Evolutionary conservation across 2,113 vertebrate genomes (phyloP), one percentile per base, ranked within the genome.

Genomic region (Piliocolobus tephrosceles): DNA sequence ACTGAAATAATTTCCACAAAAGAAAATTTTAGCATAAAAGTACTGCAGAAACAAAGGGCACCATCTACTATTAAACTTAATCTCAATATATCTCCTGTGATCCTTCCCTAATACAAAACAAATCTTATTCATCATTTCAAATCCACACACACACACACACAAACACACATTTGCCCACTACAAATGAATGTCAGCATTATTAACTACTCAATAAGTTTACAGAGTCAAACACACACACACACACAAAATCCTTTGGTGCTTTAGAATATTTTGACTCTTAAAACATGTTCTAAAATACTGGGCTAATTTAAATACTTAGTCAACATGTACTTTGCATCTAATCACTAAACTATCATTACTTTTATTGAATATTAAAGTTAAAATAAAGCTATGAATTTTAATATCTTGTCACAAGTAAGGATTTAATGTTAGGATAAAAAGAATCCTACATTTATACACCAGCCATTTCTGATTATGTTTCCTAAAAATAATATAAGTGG

Each of bases 221-320:
- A 90, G 18, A 9, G 43, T 58, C 61, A 95, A 75, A 50, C 18
- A 85, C 61, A 64, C 27, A 55, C 18, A 50, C 47, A 47, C 45
- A 47, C 50, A 17, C 17, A 78, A 83, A 92, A 80, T 23, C 9
- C 9, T 75, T 43, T 47, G 47, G 20, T 88, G 23, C 61, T 90
- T 96, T 78, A 75, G 47, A 78, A 91, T 32, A 64, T 91, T 95
- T 92, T 76, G 68, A 85, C 43, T 93, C 43, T 22, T 80, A 88
- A 93, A 94, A 96, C 23, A 78, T 5, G 38, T 83, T 94, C 55
- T 95, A 92, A 95, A 95, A 55, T 73, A 87, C 72, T 93, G 73
- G 30, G 45, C 25, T 23, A 95, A 90, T 92, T 89, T 93, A 96
- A 85, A 89, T 91, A 64, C 88, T 93, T 47, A 93, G 72, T 88